A percentile compares a stretch with the other conserved stretches of the same genome.
These are phyloP conservation scores for Cryptosula pallasiana DNA, from an alignment of 2,888 invertebrate species.

Conservation along the genomic window DNA sequence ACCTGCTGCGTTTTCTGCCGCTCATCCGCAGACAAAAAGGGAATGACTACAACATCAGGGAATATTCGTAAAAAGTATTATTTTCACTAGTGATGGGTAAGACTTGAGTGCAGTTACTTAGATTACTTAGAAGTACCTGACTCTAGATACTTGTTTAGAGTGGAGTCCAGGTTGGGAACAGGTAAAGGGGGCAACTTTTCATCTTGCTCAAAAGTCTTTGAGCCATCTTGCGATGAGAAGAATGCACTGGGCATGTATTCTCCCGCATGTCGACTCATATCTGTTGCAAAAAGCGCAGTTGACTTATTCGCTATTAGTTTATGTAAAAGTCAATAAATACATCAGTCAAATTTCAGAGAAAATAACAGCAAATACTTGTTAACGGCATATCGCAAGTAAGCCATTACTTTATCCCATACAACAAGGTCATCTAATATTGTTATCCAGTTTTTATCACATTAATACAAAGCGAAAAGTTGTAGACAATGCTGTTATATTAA, in stretches of 20 bases:
- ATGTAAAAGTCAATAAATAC: no score
- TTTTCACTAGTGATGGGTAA: slow-evolving; percentile 7
- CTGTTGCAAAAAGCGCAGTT: neutral
- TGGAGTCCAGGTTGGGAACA: slow-evolving; percentile 57
- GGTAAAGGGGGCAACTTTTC: slow-evolving; percentile 58
- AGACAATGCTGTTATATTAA: no score
- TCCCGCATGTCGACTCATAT: neutral
- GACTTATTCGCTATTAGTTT: neutral
- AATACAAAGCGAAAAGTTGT: no score
- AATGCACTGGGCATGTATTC: slow-evolving; percentile 26
- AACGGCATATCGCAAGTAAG: no score
- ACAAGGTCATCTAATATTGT: no score
- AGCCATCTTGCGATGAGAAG: slow-evolving; percentile 33
- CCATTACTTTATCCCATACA: no score
- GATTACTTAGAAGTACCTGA: slow-evolving; percentile 51
- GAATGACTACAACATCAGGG: slow-evolving; percentile 45
- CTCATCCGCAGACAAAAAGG: slow-evolving; percentile 56
- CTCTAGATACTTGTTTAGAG: slow-evolving; percentile 58
- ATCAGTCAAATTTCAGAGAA: no score
- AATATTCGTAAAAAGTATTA: no score
- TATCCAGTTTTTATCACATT: no score
- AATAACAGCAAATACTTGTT: no score
- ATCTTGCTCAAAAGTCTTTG: slow-evolving; percentile 58
- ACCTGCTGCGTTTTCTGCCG: slow-evolving; percentile 52
- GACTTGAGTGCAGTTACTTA: neutral